A percentile compares a stretch with the other conserved stretches of the same genome.
phyloP scores from a whole-genome alignment of 2,888 invertebrate genomes.

The Tipula vernalis region DNA sequence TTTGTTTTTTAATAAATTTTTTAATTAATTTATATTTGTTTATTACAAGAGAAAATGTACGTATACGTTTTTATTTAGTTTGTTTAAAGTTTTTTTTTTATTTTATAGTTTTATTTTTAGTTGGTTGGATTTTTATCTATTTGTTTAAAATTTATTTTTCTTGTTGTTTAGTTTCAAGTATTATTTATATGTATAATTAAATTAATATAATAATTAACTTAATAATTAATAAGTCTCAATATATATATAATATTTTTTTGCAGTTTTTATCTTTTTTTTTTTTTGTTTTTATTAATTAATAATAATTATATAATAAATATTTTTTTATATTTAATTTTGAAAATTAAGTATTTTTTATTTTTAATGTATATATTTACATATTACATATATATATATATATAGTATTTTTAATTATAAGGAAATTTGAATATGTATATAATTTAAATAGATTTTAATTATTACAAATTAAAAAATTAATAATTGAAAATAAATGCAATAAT shows the following conservation, averaged over 20 bases:
- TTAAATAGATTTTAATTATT: not conserved
- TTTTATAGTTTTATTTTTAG: not conserved
- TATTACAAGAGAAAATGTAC: slow-evolving; percentile 10
- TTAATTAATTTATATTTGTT: not conserved
- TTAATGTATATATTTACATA: not conserved
- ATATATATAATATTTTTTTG: slow-evolving; percentile 8
- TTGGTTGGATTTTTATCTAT: slow-evolving; percentile 7
- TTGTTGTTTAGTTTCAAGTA: not conserved
- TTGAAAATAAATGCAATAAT: not conserved
- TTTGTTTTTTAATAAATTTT: not conserved
- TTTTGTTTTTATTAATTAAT: not conserved
- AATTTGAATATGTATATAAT: not conserved
- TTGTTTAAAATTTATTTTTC: not conserved
- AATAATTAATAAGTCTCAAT: slow-evolving; percentile 12
- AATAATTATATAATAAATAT: slow-evolving; percentile 7
- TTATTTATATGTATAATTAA: not conserved
- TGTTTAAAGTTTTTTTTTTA: not conserved
- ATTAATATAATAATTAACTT: slow-evolving; percentile 10
- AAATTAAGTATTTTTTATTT: not conserved
- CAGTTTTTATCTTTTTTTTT: not conserved
- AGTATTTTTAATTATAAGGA: not conserved
- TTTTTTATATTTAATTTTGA: not conserved
- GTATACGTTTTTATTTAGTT: slow-evolving; percentile 7
- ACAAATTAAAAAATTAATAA: not conserved
- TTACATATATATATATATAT: not conserved